Evolutionary conservation across 1,140 invertebrate genomes (phyloP).

Genomic region (Triops longicaudatus): DNA sequence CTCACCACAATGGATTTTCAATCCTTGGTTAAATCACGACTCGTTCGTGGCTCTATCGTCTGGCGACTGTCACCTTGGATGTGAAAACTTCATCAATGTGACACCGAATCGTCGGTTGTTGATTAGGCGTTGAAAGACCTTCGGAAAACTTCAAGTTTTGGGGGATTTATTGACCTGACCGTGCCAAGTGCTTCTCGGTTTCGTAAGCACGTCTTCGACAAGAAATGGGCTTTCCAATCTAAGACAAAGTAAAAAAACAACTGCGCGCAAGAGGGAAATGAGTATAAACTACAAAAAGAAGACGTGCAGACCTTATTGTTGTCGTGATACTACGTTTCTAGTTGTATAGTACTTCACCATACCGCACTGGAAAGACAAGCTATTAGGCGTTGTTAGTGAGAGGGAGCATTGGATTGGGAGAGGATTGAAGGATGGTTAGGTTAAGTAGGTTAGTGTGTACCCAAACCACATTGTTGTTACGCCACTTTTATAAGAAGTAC

Average conservation of each 20-base stretch:
- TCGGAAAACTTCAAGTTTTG: neutral
- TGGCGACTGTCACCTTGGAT: neutral
- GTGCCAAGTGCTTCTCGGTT: slow-evolving; percentile 5
- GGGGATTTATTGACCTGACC: slow-evolving; percentile 10
- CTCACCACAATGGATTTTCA: too few species aligned
- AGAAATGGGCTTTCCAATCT: neutral
- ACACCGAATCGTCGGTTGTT: neutral
- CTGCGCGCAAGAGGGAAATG: neutral
- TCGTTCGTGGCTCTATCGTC: neutral
- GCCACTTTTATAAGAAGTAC: neutral
- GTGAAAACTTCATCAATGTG: slow-evolving; percentile 8
- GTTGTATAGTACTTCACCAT: neutral
- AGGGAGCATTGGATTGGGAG: neutral
- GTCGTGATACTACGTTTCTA: neutral
- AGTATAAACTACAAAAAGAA: neutral
- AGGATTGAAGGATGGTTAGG: neutral
- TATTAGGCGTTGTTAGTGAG: neutral
- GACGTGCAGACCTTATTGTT: neutral
- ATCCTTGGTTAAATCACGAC: neutral
- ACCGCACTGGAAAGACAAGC: neutral
- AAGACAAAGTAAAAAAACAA: neutral
- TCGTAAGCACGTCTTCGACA: neutral
- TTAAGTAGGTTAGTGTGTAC: neutral
- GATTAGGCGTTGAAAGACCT: slow-evolving; percentile 15
- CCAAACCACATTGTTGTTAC: neutral